phyloP scores from a whole-genome alignment of 2,113 vertebrate species.

The Colius striatus region DNA sequence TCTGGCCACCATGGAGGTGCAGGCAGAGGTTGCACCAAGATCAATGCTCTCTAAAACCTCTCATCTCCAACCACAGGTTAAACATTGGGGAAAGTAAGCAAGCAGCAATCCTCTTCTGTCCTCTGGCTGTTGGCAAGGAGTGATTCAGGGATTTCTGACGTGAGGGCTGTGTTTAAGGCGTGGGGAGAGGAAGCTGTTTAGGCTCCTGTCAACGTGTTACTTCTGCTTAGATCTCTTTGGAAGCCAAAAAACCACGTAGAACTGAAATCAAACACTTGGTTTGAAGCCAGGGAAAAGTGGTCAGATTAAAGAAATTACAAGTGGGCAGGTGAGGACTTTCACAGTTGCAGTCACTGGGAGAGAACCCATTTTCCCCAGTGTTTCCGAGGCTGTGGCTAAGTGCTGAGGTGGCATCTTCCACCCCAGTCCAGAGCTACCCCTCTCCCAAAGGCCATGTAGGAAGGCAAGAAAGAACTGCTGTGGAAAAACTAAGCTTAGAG shows the following conservation, averaged over 20 bases:
- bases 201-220: not conserved
- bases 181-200: not conserved
- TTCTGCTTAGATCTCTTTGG: not conserved
- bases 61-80: not conserved
- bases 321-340: accelerated
- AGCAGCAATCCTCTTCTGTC: not conserved
- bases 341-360: not conserved
- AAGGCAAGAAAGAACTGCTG: not conserved
- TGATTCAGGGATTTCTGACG: not conserved
- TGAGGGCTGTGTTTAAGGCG: not conserved
- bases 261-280: not conserved
- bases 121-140: not conserved
- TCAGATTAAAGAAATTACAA: not conserved
- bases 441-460: not conserved
- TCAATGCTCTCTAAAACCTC: accelerated
- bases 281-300: not conserved
- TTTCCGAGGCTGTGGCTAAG: not conserved
- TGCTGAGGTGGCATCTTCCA: accelerated
- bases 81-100: not conserved
- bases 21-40: not conserved
- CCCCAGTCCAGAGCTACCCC: not conserved
- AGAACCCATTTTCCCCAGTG: not conserved
- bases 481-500: not conserved
- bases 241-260: not conserved
- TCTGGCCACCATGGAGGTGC: not conserved